These are phyloP conservation scores for Sesamia nonagrioides DNA, from an alignment of 1,140 invertebrate genomes.

Conservation along the genomic window DNA sequence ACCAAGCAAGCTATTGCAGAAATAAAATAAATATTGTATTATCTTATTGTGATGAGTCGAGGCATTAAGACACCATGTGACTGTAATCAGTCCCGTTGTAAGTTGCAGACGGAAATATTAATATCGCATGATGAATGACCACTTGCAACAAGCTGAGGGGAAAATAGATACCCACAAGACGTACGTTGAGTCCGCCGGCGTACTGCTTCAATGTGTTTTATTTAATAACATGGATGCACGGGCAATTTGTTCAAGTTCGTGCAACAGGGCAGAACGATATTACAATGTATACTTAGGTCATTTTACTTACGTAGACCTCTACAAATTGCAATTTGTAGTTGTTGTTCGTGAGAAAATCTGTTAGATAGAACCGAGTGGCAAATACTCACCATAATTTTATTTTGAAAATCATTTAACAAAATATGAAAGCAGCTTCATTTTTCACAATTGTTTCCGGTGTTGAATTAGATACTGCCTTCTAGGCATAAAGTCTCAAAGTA, in stretches of 20 bases:
- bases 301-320: not conserved
- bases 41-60: constrained; percentile 35
- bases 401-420: no score
- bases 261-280: constrained; percentile 21
- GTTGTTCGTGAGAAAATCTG: not conserved
- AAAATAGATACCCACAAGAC: constrained; percentile 34
- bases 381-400: not conserved
- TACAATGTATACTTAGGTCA: constrained; percentile 18
- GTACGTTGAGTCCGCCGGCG: not conserved
- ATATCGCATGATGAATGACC: constrained; percentile 38
- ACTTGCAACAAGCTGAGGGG: constrained; percentile 28
- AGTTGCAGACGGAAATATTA: constrained; percentile 46
- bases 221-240: constrained; percentile 30
- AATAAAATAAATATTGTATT: constrained; percentile 42
- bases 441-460: no score
- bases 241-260: constrained; percentile 32
- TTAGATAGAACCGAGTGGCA: not conserved
- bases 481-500: no score
- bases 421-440: no score
- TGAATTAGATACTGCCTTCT: no score
- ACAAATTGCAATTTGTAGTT: not conserved
- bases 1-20: constrained; percentile 1
- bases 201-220: constrained; percentile 37
- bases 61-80: constrained; percentile 19
- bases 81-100: constrained; percentile 34